Evolutionary conservation across 2,888 invertebrate species (phyloP).

Genomic region (Drosophila falleni): DNA sequence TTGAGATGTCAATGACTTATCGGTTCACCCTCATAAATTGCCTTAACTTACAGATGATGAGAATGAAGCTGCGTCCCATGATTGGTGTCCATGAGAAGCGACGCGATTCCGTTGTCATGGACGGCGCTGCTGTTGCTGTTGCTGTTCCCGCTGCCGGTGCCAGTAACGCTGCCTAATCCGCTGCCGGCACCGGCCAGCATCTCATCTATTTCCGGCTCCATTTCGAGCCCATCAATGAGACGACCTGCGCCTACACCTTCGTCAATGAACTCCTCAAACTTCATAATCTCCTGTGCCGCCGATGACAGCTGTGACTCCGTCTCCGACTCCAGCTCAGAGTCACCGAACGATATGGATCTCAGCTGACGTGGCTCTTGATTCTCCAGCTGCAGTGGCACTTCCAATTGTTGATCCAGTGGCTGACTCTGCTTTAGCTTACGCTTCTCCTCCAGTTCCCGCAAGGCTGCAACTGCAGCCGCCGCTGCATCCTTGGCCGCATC

Average conservation of each 20-base stretch:
- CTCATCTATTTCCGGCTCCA: constrained; percentile 82
- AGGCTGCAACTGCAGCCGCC: constrained; percentile 16
- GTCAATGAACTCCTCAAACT: constrained; percentile 83
- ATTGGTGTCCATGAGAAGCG: constrained; percentile 61
- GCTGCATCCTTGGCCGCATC: constrained; percentile 25
- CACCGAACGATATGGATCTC: constrained; percentile 73
- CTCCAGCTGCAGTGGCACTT: constrained; percentile 23
- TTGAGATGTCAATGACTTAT: neutral
- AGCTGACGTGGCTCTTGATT: constrained; percentile 43
- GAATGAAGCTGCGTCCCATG: constrained; percentile 52
- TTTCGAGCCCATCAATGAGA: constrained; percentile 82
- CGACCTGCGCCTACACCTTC: constrained; percentile 81
- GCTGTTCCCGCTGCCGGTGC: constrained; percentile 65
- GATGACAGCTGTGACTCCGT: constrained; percentile 82
- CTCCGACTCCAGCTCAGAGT: constrained; percentile 82
- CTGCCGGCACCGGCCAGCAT: constrained; percentile 66
- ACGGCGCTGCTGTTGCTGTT: constrained; percentile 66
- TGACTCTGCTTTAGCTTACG: constrained; percentile 10
- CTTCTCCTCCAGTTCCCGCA: constrained; percentile 11
- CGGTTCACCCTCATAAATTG: neutral
- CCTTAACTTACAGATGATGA: constrained; percentile 66
- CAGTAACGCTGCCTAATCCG: constrained; percentile 66
- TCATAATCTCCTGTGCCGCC: constrained; percentile 82
- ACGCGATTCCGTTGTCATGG: constrained; percentile 61
- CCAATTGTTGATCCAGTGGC: constrained; percentile 6